Base-by-base conservation (phyloP, 2,113 vertebrate species). In the Casuarius casuarius region DNA sequence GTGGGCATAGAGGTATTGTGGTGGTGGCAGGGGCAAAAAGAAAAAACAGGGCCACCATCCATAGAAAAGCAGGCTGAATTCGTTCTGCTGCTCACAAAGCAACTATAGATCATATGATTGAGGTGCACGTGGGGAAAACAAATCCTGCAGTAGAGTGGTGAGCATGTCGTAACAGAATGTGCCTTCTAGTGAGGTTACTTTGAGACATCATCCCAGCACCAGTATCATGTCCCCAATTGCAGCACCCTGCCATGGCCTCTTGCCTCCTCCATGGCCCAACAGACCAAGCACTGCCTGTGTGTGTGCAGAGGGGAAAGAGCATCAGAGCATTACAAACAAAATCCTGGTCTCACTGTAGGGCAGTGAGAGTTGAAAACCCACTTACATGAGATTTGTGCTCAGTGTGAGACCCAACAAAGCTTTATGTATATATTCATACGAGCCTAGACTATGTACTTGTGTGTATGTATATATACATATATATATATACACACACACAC, bases 141-240 rank as follows among this genome's bases (percentile, higher is more conserved):
- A 20, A 40, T 40, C 44, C 49, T 54, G 46, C 73, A 58, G 18
- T 51, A 72, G 40, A 52, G 25, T 29, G n/a, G 29, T 22, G 0
- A 81, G 25, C 1, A 1, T 0, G 0, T n/a, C 59, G 1, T 14
- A 26, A 12, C 49, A 84, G 42, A 28, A 61, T 2, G 4, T 17
- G 35, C 31, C 7, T 54, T 48, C 20, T 72, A 51, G 17, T 23
- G 17, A 48, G 23, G 35, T 56, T 54, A 29, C 65, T 66, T 44
- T 9, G 40, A 62, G 13, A 9, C 63, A 76, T 63, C 51, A 38
- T 31, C 61, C 40, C 54, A 75, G 66, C 42, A 79, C 29, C 49
- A n/a, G 65, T 4, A 23, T 4, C 3, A 33, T 21, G 33, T 26
- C 63, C 48, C 33, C 40, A 21, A 11, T 38, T 35, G 74, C 28